These are phyloP conservation scores for Benitochromis conjunctus DNA, from an alignment of 2,113 vertebrate species.

Conservation along the genomic window DNA sequence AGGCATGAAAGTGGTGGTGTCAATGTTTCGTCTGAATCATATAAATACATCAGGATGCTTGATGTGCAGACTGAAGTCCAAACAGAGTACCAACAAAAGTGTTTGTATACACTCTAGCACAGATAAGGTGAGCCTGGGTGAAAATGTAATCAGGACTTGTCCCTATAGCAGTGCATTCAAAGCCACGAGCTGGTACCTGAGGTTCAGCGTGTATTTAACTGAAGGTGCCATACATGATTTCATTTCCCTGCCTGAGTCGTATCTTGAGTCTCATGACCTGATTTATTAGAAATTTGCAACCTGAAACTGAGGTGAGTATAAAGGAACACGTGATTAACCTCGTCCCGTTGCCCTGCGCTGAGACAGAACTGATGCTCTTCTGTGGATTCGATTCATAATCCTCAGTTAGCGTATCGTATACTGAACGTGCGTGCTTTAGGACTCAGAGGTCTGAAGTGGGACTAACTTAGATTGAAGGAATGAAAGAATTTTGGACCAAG, in stretches of 20 bases:
- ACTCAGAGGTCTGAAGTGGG: constrained; percentile 5
- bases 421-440: constrained; percentile 16
- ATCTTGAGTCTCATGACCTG: not conserved
- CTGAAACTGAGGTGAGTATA: not conserved
- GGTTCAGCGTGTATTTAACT: not conserved
- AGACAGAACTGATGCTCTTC: not conserved
- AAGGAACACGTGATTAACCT: constrained; percentile 9
- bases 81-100: not conserved
- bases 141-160: not conserved
- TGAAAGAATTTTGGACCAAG: constrained; percentile 1
- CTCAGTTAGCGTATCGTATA: constrained; percentile 17
- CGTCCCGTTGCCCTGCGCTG: not conserved
- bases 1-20: not conserved
- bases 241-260: not conserved
- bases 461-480: constrained; percentile 10
- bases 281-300: not conserved
- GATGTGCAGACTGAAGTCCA: not conserved
- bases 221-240: not conserved
- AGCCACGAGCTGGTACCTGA: not conserved
- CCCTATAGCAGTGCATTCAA: not conserved
- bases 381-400: constrained; percentile 40
- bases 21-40: not conserved
- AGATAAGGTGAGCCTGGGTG: not conserved
- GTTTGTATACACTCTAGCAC: not conserved
- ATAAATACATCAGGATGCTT: not conserved